phyloP scores from a whole-genome alignment of 2,888 invertebrate species.

The Aphodius granarius region DNA sequence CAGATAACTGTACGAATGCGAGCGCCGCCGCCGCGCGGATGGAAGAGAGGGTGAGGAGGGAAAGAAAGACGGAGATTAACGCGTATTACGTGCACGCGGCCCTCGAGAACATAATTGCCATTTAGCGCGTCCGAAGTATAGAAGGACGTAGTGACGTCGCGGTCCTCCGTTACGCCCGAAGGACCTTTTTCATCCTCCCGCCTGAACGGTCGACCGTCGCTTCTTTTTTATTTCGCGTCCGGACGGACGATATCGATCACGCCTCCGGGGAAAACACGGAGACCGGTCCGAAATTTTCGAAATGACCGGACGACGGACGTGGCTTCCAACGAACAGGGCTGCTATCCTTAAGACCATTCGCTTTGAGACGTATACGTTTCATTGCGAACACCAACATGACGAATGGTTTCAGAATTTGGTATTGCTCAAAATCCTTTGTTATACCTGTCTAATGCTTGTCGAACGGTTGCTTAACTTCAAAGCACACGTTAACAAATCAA shows the following conservation, averaged over 20 bases:
- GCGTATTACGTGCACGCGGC: neutral
- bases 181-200: neutral
- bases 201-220: neutral
- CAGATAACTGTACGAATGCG: neutral
- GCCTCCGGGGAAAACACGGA: slow-evolving; percentile 10
- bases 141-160: neutral
- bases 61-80: neutral
- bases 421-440: too few relatives aligned
- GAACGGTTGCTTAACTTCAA: too few relatives aligned
- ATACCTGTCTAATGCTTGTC: too few relatives aligned
- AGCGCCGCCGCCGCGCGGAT: neutral
- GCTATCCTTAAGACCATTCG: too few relatives aligned
- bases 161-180: neutral
- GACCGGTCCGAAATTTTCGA: neutral
- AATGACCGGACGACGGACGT: neutral
- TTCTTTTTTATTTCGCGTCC: neutral
- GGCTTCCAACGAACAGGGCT: neutral
- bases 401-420: too few relatives aligned
- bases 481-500: too few relatives aligned
- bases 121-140: neutral
- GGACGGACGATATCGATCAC: slow-evolving; percentile 9
- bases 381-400: too few relatives aligned
- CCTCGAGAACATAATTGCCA: neutral
- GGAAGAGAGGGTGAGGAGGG: neutral
- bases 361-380: too few relatives aligned